A percentile compares a stretch with the other conserved stretches of the same genome.
Evolutionary conservation across 2,113 vertebrate species (phyloP).

Genomic region (Bufo gargarizans): DNA sequence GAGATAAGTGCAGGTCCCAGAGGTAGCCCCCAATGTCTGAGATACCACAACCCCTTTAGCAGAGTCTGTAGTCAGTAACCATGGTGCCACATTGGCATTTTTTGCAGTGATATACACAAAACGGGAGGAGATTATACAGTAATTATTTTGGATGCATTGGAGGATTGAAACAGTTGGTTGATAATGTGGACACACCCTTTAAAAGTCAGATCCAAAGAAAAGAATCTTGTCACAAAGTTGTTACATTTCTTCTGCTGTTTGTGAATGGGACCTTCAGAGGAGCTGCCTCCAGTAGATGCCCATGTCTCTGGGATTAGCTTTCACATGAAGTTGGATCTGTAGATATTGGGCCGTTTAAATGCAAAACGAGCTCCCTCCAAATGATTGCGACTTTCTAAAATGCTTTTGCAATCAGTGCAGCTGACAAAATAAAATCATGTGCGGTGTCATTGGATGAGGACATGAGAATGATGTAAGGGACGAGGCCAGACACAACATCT

Average conservation of each 20-base stretch:
- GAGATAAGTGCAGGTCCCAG: no score
- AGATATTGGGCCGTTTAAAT: conserved; percentile 37
- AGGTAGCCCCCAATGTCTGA: no score
- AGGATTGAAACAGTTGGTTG: no score
- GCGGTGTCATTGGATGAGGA: conserved; percentile 5
- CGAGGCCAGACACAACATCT: background rate
- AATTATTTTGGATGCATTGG: no score
- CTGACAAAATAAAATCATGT: background rate
- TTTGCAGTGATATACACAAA: no score
- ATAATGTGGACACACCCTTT: no score
- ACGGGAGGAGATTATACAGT: no score
- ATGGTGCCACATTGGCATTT: no score
- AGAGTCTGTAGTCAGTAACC: no score
- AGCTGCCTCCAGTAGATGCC: no score
- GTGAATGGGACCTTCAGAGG: background rate
- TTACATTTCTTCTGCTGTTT: background rate
- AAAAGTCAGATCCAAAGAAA: background rate
- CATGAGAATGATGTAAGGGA: background rate
- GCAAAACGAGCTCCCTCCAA: conserved; percentile 24
- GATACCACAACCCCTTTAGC: no score
- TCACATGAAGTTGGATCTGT: background rate
- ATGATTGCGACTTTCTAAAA: background rate
- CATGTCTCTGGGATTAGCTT: background rate
- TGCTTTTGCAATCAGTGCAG: background rate
- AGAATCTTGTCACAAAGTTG: background rate